Percentiles rank a stretch among this genome's conserved stretches.
These are phyloP conservation scores for Gymnosoma rotundatum DNA, from an alignment of 2,888 invertebrate species.

Conservation along the genomic window DNA sequence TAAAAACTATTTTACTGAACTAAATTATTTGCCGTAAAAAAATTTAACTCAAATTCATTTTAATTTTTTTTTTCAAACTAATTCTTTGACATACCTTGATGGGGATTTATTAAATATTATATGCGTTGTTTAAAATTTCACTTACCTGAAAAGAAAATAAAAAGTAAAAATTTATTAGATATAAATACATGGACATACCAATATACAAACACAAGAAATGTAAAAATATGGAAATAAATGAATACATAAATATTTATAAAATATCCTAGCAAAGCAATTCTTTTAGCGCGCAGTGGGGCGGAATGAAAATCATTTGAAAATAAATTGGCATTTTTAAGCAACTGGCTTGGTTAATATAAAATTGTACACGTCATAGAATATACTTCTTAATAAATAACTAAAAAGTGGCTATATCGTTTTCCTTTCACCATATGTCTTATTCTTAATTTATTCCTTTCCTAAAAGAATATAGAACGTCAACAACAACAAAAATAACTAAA, in stretches of 20 bases:
- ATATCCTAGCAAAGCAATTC: too few relatives aligned
- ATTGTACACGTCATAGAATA: too few relatives aligned
- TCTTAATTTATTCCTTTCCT: too few relatives aligned
- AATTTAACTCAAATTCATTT: background rate
- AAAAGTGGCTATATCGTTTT: too few relatives aligned
- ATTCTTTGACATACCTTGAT: conserved; percentile 30
- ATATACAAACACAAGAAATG: background rate
- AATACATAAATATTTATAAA: background rate
- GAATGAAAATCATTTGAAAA: too few relatives aligned
- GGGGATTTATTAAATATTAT: background rate
- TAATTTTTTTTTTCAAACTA: background rate
- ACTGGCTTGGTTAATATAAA: too few relatives aligned
- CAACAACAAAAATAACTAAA: too few relatives aligned
- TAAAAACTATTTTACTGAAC: conserved; percentile 44
- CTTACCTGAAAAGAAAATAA: conserved; percentile 62
- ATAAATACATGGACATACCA: background rate
- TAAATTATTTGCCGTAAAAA: background rate
- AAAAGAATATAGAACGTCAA: too few relatives aligned
- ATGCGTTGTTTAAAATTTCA: conserved; percentile 14
- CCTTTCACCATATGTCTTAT: too few relatives aligned
- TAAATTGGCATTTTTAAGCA: too few relatives aligned
- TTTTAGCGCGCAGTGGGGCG: too few relatives aligned
- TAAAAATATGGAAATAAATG: background rate
- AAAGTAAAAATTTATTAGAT: conserved; percentile 5
- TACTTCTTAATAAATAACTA: too few relatives aligned